Base-by-base conservation (phyloP, 2,113 vertebrate species). In the Scalopus aquaticus region DNA sequence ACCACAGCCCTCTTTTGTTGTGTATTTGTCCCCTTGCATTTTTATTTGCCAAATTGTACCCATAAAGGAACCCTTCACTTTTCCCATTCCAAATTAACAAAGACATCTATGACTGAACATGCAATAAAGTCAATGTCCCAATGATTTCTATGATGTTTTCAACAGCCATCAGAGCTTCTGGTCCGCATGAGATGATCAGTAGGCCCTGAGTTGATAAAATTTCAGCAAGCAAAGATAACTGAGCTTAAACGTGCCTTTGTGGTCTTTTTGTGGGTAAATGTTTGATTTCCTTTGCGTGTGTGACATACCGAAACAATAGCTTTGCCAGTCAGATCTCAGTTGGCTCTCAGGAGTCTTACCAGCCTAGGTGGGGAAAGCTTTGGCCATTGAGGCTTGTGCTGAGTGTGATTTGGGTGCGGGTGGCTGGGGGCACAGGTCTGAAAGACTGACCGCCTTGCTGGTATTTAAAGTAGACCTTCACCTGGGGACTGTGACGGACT, bases 81-180 rank as follows among this genome's bases (percentile, higher is more conserved):
- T 85, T 86, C 65, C 79, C 60, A 94, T 94, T 87, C 83, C 79
- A 95, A 96, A 85, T 95, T 95, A 96, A 95, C 70, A 70, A 80
- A 85, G 80, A 83, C 26, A 2, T 91, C 72, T 90, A 0, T 92
- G 35, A 95, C 17, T 72, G 79, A 94, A 54, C 96, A 92, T 95
- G 85, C 65, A 97, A 95, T 96, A 97, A 96, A 97, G 92, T 93
- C 85, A 90, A 13, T 81, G 62, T 93, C 81, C 90, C 62, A 37
- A 0, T 67, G 90, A 93, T 93, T 95, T 17, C 62, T 92, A 74
- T 76, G 79, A 95, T 96, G 86, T 94, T 16, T 60, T 95, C 83
- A 94, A 93, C 82, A 92, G 80, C 95, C 90, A 77, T 91, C 87
- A 95, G 93, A 95, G 80, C 84, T 89, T 90, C 93, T 88, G 82